Evolutionary conservation across 37 sponge, comb jelly and placozoan genomes (phyloP), one percentile per base, ranked within the genome.

Genomic region (Aplysina aerophoba): DNA sequence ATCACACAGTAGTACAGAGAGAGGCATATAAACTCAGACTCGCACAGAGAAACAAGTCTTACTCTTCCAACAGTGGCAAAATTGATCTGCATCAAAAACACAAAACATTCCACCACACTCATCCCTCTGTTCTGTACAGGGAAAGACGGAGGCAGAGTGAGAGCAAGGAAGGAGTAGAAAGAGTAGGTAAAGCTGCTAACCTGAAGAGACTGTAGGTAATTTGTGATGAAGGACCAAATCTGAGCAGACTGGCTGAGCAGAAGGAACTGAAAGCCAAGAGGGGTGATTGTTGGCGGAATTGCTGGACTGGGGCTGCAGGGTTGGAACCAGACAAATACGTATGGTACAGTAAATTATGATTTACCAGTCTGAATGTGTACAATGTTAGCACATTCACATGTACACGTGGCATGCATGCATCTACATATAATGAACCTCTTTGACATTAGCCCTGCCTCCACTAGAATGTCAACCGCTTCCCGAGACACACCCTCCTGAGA

Each of bases 171-270:
- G 33, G 33, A 24, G 34, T 5, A 66, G 55, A 15, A 11, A 41
- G 69, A 6, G 13, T 12, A 72, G 25, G 19, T 0, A 41, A 15
- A 28, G 30, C 2, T 85, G 31, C 84, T 62, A 33, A 91, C 91
- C 59, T 93, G 87, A 38, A 68, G 33, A 13, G 81, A 82, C 20
- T 85, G 41, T 0, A 99, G 88, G 74, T 99, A 95, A 66, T 97
- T 85, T 3, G 91, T 86, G n/a, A 97, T 85, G 86, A 99, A 93
- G 82, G 88, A 85, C 99, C 99, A 99, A 27, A 99, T 90, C 64
- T 99, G 99, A 6, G 89, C 58, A 13, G 91, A n/a, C 22, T 91
- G 59, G 75, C 93, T 86, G 72, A 99, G 64, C 59, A 99, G 90
- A 12, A 98, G 89, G 79, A 98, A 98, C 87, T 98, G 98, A 83